A percentile compares a stretch with the other conserved stretches of the same genome.
phyloP scores from a whole-genome alignment of 1,140 invertebrate species.

The Babylonia areolata region DNA sequence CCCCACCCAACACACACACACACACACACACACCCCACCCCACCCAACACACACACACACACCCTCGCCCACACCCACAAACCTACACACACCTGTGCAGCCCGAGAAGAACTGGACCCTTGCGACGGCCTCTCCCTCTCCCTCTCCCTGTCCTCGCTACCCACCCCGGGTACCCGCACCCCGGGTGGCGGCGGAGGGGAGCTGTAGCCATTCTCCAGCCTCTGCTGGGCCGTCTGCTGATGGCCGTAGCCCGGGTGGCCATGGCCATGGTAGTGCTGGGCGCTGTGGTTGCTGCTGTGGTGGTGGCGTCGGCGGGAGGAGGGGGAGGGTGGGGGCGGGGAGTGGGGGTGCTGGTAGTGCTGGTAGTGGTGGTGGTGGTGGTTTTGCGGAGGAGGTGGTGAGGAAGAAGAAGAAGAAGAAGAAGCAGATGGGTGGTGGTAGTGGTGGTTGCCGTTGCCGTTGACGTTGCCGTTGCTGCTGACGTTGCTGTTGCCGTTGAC shows the following conservation, averaged over 20 bases:
- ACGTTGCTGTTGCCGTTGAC: not conserved
- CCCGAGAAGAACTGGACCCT: too few relatives aligned
- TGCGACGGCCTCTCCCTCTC: too few relatives aligned
- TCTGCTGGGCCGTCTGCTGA: conserved; percentile 27
- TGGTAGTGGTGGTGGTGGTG: conserved; percentile 22
- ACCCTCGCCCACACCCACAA: too few relatives aligned
- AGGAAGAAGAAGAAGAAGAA: too few relatives aligned
- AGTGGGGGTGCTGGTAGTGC: conserved; percentile 10
- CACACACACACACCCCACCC: too few relatives aligned
- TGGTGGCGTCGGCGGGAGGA: not conserved
- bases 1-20: too few relatives aligned
- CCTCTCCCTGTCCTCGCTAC: conserved; percentile 5
- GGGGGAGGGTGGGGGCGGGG: not conserved
- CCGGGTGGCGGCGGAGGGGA: not conserved
- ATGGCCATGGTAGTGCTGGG: conserved; percentile 35
- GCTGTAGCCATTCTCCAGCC: conserved; percentile 22
- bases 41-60: too few relatives aligned
- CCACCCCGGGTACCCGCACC: not conserved
- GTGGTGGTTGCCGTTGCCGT: conserved; percentile 30
- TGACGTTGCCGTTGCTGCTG: conserved; percentile 14
- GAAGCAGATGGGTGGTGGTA: conserved; percentile 1
- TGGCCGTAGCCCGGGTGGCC: conserved; percentile 18
- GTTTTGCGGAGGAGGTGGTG: not conserved
- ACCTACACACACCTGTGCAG: too few relatives aligned
- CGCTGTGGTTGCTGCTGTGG: not conserved